Conservation (phyloP, 2,888 invertebrate genomes). For the Brachyopa scutellaris region DNA sequence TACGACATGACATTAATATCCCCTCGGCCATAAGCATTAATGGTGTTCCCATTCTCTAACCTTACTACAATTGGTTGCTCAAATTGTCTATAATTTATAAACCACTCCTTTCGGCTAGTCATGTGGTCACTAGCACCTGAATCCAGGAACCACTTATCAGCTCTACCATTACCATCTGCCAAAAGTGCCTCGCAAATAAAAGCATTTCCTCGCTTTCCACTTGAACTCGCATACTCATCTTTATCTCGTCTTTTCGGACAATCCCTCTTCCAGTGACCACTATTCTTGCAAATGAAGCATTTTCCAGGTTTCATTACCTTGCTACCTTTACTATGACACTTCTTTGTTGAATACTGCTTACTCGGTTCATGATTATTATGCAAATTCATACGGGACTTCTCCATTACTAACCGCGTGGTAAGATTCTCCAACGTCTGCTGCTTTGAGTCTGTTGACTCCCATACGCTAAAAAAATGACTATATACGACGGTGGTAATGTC, state of each 20-base stretch:
- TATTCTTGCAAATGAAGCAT: constrained; percentile 13
- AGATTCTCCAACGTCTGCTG: constrained; percentile 73
- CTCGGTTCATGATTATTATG: constrained; percentile 11
- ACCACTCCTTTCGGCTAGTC: constrained; percentile 12
- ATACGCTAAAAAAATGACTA: constrained; percentile 62
- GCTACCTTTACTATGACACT: not conserved
- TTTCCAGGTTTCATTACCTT: constrained; percentile 3
- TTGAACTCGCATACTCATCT: not conserved
- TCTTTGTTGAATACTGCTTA: constrained; percentile 5
- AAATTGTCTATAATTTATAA: constrained; percentile 3
- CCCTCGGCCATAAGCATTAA: constrained; percentile 59
- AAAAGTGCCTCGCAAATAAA: constrained; percentile 2
- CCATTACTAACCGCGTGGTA: not conserved
- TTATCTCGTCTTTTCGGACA: constrained; percentile 9
- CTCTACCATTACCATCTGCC: not conserved
- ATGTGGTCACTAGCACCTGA: too few relatives aligned
- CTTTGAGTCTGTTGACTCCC: constrained; percentile 73
- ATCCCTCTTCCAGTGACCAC: constrained; percentile 27
- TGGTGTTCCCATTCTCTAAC: constrained; percentile 60
- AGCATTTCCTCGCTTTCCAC: not conserved
- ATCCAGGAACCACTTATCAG: constrained; percentile 44
- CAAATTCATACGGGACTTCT: constrained; percentile 7
- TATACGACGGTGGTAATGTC: constrained; percentile 74
- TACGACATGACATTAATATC: constrained; percentile 69
- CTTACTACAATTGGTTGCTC: constrained; percentile 9